A percentile compares a stretch with the other conserved stretches of the same genome.
These are phyloP conservation scores for Pelodytes ibericus DNA, from an alignment of 2,797 vertebrate species.

Conservation along the genomic window DNA sequence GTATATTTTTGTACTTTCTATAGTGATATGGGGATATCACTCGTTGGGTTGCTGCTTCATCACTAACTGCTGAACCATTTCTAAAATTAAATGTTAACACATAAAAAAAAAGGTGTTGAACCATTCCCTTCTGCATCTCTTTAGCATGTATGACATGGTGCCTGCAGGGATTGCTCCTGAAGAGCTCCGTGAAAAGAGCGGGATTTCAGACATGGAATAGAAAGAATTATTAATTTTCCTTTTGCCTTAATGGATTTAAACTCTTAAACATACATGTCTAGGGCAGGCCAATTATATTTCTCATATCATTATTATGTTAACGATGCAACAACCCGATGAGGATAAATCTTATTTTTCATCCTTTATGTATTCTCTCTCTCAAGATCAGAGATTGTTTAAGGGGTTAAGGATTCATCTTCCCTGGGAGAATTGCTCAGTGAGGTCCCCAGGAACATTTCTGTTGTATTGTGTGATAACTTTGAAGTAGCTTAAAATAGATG, in stretches of 20 bases:
- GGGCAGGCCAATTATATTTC: neutral
- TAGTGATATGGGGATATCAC: no score
- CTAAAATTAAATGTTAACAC: no score
- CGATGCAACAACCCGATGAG: neutral
- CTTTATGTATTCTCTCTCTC: neutral
- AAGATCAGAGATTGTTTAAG: neutral
- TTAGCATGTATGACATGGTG: no score
- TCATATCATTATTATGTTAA: neutral
- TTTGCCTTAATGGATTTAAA: neutral
- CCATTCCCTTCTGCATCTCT: no score
- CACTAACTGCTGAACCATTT: no score
- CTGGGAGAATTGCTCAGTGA: slow-evolving; percentile 20
- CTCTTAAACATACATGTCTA: neutral
- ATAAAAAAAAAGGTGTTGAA: no score
- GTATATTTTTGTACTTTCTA: no score
- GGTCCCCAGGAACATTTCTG: slow-evolving; percentile 26
- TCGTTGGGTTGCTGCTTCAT: no score
- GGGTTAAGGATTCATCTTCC: slow-evolving; percentile 35
- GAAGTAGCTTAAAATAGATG: slow-evolving; percentile 53
- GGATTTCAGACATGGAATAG: neutral
- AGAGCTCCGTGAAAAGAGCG: no score
- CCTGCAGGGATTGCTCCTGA: no score
- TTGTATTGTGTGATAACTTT: slow-evolving; percentile 39
- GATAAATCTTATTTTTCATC: neutral
- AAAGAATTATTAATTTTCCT: neutral